Base-by-base conservation (phyloP, 2,888 invertebrate genomes). In the Euphydryas editha region DNA sequence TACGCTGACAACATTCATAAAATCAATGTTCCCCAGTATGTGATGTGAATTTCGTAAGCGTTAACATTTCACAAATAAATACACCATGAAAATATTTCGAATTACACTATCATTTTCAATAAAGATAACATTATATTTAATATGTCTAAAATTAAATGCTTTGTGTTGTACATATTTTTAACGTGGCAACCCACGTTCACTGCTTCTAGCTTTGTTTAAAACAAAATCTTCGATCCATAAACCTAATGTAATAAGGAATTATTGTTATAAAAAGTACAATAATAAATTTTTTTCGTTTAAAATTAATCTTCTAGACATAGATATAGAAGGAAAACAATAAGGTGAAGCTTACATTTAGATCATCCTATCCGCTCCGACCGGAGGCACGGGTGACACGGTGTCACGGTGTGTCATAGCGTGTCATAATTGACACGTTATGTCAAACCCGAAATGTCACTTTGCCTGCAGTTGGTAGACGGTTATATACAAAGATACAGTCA, bases 141-240 rank as follows among this genome's bases (percentile, higher is more conserved):
- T 90, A 90, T 87, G 85, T 88, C 90, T 92, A 92, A 90, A 91
- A 90, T 91, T 92, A 92, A 92, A 92, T 92, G 92, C 92, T 90
- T 91, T 82, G 79, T 88, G 87, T 92, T 92, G 92, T 92, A 92
- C 92, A 92, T 89, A 85, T 83, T 82, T 79, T 81, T 75, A 83
- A 83, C 81, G 83, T 81, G 80, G 81, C 80, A 73, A 72, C 72
- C 76, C 73, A 76, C 80, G 82, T 77, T 76, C 79, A 70, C 73
- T 74, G 78, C 76, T 76, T 77, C 76, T 76, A 70, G 76, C 75
- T 73, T 79, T 76, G 78, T 79, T 76, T 78, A 77, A 76, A 78
- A 82, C 83, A 82, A 82, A 81, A 81, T 81, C 81, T 80, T 81
- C 81, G 82, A 82, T 83, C 84, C 86, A 84, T 88, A 88, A 87